Conservation (phyloP, 2,797 vertebrate genomes). For the Rhinella marina region DNA sequence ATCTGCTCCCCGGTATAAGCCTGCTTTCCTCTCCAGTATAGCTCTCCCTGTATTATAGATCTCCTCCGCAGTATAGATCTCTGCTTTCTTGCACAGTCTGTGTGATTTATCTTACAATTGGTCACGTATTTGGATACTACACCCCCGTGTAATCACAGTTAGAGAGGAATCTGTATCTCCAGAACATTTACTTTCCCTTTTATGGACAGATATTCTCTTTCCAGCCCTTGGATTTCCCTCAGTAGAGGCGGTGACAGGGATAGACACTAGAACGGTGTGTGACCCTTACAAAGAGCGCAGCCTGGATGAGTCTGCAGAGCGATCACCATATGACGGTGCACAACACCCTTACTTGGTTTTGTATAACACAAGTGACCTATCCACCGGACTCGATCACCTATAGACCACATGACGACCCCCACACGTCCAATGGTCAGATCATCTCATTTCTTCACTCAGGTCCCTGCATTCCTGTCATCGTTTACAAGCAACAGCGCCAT, state of each 20-base stretch:
- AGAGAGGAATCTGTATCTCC: background rate
- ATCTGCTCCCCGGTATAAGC: too few relatives aligned
- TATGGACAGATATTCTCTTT: background rate
- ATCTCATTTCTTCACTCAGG: too few relatives aligned
- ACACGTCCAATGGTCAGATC: too few relatives aligned
- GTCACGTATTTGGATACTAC: background rate
- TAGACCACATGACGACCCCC: too few relatives aligned
- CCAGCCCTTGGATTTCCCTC: background rate
- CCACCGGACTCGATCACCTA: too few relatives aligned
- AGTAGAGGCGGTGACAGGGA: background rate
- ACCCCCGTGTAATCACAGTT: background rate
- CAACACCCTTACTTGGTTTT: background rate
- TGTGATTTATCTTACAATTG: background rate
- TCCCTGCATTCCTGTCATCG: background rate
- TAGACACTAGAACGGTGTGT: too few relatives aligned
- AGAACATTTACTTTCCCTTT: background rate
- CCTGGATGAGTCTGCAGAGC: background rate
- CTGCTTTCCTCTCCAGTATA: too few relatives aligned
- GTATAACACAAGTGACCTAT: background rate
- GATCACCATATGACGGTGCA: background rate
- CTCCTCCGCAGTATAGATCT: too few relatives aligned
- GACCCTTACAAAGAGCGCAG: background rate
- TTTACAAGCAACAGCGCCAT: too few relatives aligned
- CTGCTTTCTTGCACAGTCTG: too few relatives aligned
- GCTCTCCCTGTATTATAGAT: too few relatives aligned